Base-by-base conservation (phyloP, 2,888 invertebrate genomes). In the Stenodema calcarata region DNA sequence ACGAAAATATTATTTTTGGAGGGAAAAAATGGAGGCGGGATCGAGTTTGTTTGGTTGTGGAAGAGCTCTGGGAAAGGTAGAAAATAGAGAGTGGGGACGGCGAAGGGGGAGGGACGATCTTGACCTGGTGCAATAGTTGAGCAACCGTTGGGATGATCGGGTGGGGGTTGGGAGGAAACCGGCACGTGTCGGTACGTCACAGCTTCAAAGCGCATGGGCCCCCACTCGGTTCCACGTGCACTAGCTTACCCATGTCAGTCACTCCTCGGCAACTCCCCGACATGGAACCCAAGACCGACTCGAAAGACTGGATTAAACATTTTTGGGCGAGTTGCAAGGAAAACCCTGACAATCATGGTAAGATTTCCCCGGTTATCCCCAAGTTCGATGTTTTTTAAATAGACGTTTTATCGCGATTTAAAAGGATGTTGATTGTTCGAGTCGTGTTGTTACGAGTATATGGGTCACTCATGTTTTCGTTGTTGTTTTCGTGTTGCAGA, bases 301-400 rank as follows among this genome's bases (percentile, higher is more conserved):
- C 87, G 47, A 92, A 92, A 90, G 91, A 91, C 89, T 93, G 92
- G 92, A 91, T 93, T 89, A 93, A 92, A 89, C 92, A 92, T 90
- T 91, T 92, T 75, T 91, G 92, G 73, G 79, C 88, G 50, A 85
- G 82, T 85, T 87, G 86, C 79, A 86, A 88, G 76, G 87, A 88
- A 44, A 88, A 86, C 83, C 78, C 86, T 70, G 88, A 86, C 27
- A 86, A 80, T 81, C 81, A 88, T 83, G 88, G 88, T 88, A 86
- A 87, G 87, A 42, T 54, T 73, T 44, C 44, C 12, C 4, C 16
- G 1, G 41, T 78, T 76, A 7, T 76, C 11, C 18, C 1, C n/a
- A 11, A 16, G 27, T 70, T 11, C 18, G n/a, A 9, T 16, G 28
- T 76, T 44, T 78, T 18, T 78, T 23, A 11, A 75, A 75, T 75